phyloP scores from a whole-genome alignment of 2,888 invertebrate species.

The Agrotis clavis region DNA sequence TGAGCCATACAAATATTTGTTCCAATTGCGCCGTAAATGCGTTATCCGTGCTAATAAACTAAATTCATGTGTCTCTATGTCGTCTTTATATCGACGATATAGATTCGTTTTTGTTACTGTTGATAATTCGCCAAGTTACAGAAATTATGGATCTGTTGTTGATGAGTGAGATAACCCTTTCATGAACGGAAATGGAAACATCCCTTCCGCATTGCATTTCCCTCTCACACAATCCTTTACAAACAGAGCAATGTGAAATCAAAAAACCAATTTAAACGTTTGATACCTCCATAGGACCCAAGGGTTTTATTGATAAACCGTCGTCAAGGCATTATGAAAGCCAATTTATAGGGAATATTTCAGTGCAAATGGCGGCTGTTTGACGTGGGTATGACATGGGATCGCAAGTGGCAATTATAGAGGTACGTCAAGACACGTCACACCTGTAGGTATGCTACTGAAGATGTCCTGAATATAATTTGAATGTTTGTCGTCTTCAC shows the following conservation, averaged over 20 bases:
- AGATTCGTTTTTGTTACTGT: no score
- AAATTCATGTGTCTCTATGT: no score
- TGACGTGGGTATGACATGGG: slow-evolving; percentile 87
- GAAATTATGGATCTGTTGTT: no score
- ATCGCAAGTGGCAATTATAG: slow-evolving; percentile 82
- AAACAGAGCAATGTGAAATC: slow-evolving; percentile 59
- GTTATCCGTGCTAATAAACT: no score
- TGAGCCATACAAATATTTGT: no score
- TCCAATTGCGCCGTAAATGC: no score
- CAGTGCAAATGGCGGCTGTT: slow-evolving; percentile 75
- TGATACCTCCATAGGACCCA: slow-evolving; percentile 46
- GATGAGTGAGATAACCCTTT: neutral
- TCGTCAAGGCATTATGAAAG: slow-evolving; percentile 75
- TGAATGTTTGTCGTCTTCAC: slow-evolving; percentile 16
- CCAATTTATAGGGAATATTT: slow-evolving; percentile 81
- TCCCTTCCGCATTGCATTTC: slow-evolving; percentile 6
- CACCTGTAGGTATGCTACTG: slow-evolving; percentile 66
- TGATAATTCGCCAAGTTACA: no score
- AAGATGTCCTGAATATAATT: slow-evolving; percentile 57
- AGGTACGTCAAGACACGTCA: slow-evolving; percentile 65
- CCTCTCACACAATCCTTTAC: slow-evolving; percentile 19
- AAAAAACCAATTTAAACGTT: slow-evolving; percentile 62
- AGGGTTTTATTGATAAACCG: slow-evolving; percentile 74
- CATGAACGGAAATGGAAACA: neutral
- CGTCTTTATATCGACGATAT: no score